Evolutionary conservation across 2,888 invertebrate species (phyloP), one percentile per base, ranked within the genome.

Genomic region (Drosophila subsilvestris): DNA sequence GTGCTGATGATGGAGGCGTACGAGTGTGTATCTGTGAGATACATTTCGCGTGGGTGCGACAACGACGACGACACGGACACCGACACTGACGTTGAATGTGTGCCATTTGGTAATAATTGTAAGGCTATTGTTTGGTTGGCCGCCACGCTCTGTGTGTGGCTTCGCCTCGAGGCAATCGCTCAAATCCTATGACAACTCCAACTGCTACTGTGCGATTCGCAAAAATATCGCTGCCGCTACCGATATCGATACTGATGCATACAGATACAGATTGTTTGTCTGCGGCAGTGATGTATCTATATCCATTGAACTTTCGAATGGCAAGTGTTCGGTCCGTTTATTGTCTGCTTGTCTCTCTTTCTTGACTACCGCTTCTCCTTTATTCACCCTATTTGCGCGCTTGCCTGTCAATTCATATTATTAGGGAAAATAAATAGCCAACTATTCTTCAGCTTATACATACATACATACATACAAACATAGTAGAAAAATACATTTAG

Each of bases 131-230:
- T 85, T 74, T 71, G 72, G 45, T 45, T 58, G 57, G 71, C 75
- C 66, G 86, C 82, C 82, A 77, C 80, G 78, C 83, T 87, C 77
- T 77, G 88, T 86, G 89, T 86, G 86, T 75, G 87, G 86, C 76
- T 88, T 86, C 62, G 83, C 89, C 73, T 78, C 81, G 72, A 79
- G 90, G 84, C 89, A 88, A 89, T 90, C 90, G 90, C 77, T 89
- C 90, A 89, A 89, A 80, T 84, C 85, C 75, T 83, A 80, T 90
- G 89, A 89, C 89, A 89, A 90, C 89, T 82, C 78, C 88, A 88
- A 78, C 75, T 72, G 89, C 89, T 89, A 89, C 89, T 86, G 89
- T 88, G 74, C 68, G 67, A 61, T 75, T 74, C 55, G 56, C 67
- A 66, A 48, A 67, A 48, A 43, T 43, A 55, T 27, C 61, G 49